Evolutionary conservation across 2,113 vertebrate genomes (phyloP).

Genomic region (Rhinichthys klamathensis): DNA sequence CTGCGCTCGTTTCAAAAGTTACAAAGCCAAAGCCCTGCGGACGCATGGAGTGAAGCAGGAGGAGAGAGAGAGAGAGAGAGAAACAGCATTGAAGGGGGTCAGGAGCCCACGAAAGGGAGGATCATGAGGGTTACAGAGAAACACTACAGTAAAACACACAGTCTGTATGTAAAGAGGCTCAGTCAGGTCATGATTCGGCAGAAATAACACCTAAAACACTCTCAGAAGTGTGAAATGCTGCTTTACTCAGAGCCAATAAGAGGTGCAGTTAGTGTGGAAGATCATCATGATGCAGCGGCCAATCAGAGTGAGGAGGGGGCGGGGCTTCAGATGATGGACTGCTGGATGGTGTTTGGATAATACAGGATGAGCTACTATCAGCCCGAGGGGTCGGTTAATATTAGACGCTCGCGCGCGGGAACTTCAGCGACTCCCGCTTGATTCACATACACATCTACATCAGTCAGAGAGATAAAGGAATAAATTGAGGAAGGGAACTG

Average conservation of each 20-base stretch:
- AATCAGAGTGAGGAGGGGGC: neutral
- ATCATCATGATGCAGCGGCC: neutral
- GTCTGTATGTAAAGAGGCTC: neutral
- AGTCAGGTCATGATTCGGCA: neutral
- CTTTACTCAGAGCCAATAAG: neutral
- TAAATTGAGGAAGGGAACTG: slow-evolving; percentile 65
- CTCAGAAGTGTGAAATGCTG: neutral
- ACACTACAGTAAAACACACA: slow-evolving; percentile 41
- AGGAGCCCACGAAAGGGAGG: neutral
- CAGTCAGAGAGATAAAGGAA: slow-evolving; percentile 59
- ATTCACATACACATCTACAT: neutral
- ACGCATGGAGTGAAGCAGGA: slow-evolving; percentile 58
- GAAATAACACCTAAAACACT: neutral
- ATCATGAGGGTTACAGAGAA: slow-evolving; percentile 12
- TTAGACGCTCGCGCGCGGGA: neutral
- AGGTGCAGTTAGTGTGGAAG: neutral
- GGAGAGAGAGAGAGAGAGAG: slow-evolving; percentile 23
- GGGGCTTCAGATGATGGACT: neutral
- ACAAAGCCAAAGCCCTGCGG: slow-evolving; percentile 88
- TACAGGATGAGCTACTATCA: neutral
- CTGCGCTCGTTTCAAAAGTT: slow-evolving; percentile 99
- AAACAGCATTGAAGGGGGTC: neutral
- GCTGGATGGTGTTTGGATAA: neutral
- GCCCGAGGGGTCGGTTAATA: neutral
- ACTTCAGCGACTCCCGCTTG: neutral